Base-by-base conservation (phyloP, 2,888 invertebrate genomes). In the Ectemnius cavifrons region DNA sequence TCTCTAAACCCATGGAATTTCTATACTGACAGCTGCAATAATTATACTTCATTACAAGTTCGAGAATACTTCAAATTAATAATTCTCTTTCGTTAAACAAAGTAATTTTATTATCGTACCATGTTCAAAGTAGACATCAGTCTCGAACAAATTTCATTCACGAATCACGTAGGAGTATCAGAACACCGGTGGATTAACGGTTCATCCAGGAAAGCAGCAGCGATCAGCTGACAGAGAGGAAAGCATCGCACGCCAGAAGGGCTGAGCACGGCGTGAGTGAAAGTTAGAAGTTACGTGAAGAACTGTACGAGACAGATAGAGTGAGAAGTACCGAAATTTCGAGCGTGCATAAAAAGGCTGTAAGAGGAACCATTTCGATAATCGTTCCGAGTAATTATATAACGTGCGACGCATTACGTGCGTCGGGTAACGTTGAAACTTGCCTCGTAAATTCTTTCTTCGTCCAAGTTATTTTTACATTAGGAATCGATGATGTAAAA, bases 211-310 rank as follows among this genome's bases (percentile, higher is more conserved):
- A 72, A 82, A 77, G 75, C 71, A 75, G 56, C 18, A 16, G 58
- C 63, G 72, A 59, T 64, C 57, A 61, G 52, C 23, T 59, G 57
- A 56, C 59, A 37, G 58, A 57, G 27, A 18, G 68, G 59, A 73
- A 73, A 73, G 63, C 46, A 66, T 81, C 75, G 57, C 71, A 59
- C 27, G 20, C 58, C 71, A 27, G 18, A 37, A 58, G 37, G 63
- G 37, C 45, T 61, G 13, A 56, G 27, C n/a, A n/a, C 28, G 20
- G 23, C 28, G 14, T 60, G 71, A 75, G 80, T 81, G 80, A 80
- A 80, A 80, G 80, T 81, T 74, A 18, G 64, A 47, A 20, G 73
- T 68, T 79, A 73, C 66, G 66, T 68, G 63, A 23, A 23, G 49
- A 46, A 27, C 27, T 18, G 45, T 28, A 71, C 58, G 73, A 59